phyloP scores from a whole-genome alignment of 2,113 vertebrate species.

The Daphoenositta chrysoptera region DNA sequence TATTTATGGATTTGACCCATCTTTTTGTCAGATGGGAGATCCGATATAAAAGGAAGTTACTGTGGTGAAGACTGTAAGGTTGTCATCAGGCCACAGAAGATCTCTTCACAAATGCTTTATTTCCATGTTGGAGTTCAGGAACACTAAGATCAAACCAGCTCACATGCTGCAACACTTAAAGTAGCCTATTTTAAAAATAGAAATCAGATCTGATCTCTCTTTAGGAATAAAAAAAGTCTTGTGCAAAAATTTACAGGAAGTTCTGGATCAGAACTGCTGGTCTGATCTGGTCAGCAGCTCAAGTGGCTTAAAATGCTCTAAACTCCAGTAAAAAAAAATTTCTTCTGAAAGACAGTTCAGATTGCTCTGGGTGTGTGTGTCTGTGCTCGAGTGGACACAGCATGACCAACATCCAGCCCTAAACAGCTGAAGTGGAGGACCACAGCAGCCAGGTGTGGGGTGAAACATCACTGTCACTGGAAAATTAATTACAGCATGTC shows the following conservation, averaged over 20 bases:
- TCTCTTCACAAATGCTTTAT: background rate
- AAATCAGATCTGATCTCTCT: background rate
- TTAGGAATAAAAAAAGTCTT: background rate
- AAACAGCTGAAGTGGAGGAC: background rate
- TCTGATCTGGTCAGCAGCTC: background rate
- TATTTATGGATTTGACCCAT: background rate
- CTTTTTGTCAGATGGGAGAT: background rate
- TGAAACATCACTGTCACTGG: background rate
- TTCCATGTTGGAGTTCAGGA: background rate
- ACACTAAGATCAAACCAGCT: background rate
- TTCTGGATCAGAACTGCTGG: background rate
- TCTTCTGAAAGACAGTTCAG: background rate
- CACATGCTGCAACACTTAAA: background rate
- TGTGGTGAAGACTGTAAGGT: background rate
- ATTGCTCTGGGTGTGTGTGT: background rate
- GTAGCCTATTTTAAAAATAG: background rate
- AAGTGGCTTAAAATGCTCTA: background rate
- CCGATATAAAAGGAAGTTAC: background rate
- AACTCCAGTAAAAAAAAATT: background rate
- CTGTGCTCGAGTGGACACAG: fast-evolving
- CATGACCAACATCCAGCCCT: background rate
- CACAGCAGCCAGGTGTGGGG: background rate
- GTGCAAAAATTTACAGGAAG: background rate
- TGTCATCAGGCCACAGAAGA: background rate
- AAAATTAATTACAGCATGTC: background rate